phyloP scores from a whole-genome alignment of 2,888 invertebrate genomes.

The Polia nebulosa region DNA sequence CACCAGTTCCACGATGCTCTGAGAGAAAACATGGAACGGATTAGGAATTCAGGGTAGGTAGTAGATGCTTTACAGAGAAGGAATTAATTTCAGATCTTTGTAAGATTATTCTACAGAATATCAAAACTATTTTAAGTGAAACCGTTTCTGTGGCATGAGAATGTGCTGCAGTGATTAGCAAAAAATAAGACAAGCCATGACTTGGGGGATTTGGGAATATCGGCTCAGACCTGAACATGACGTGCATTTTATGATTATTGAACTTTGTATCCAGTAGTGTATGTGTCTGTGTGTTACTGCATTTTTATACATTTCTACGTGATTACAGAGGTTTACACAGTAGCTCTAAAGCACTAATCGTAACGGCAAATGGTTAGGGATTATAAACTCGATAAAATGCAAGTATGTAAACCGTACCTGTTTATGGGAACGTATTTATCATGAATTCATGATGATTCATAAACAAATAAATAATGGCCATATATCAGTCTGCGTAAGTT shows the following conservation, averaged over 20 bases:
- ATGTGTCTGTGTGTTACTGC: conserved; percentile 19
- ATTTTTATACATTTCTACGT: conserved; percentile 28
- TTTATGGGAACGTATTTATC: conserved; percentile 45
- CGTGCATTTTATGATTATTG: conserved; percentile 29
- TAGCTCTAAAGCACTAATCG: conserved; percentile 24
- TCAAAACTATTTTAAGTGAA: too few relatives aligned
- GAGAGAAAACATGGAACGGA: conserved; percentile 25
- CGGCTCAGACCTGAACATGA: not conserved
- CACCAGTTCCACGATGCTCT: conserved; percentile 37
- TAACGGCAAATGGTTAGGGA: conserved; percentile 48
- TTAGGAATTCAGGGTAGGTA: conserved; percentile 22
- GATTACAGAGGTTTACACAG: conserved; percentile 16
- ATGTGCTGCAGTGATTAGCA: not conserved
- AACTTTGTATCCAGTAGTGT: not conserved
- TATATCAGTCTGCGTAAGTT: conserved; percentile 52
- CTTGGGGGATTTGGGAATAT: not conserved
- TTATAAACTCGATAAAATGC: conserved; percentile 53
- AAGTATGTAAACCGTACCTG: conserved; percentile 41
- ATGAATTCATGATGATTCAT: conserved; percentile 50
- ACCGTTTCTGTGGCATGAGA: not conserved
- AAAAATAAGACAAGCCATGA: not conserved
- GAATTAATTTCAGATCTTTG: not conserved
- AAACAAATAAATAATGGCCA: conserved; percentile 51
- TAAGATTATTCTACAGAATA: not conserved
- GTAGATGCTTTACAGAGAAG: conserved; percentile 6